A percentile compares a stretch with the other conserved stretches of the same genome.
phyloP scores from a whole-genome alignment of 2,888 invertebrate genomes.

The Pegoplata infirma region DNA sequence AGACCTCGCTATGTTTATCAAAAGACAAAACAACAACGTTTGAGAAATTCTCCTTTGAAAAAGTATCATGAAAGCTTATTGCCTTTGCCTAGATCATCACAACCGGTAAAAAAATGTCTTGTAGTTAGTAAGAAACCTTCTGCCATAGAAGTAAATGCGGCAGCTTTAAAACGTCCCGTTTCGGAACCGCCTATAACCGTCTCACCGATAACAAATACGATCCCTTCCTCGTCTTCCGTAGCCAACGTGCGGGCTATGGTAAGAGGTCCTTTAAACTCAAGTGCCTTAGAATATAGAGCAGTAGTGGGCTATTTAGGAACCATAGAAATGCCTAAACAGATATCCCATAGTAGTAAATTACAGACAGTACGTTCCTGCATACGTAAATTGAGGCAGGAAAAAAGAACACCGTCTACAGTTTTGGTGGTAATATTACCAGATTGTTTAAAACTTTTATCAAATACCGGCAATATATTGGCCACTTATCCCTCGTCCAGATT shows the following conservation, averaged over 20 bases:
- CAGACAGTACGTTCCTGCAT: constrained; percentile 92
- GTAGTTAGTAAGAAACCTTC: constrained; percentile 34
- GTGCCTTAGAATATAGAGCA: constrained; percentile 86
- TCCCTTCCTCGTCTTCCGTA: constrained; percentile 75
- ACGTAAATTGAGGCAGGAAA: constrained; percentile 91
- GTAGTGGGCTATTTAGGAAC: constrained; percentile 97
- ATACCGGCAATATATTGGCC: constrained; percentile 88
- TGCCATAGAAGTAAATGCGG: background rate
- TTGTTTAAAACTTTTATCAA: constrained; percentile 88
- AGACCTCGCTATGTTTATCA: constrained; percentile 78
- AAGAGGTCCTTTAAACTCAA: constrained; percentile 71
- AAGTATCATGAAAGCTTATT: constrained; percentile 65
- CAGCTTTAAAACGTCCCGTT: constrained; percentile 67
- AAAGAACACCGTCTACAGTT: constrained; percentile 90
- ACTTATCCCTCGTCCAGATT: constrained; percentile 92
- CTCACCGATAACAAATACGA: constrained; percentile 65
- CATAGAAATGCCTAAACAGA: constrained; percentile 94
- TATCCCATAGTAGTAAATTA: constrained; percentile 86
- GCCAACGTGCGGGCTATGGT: constrained; percentile 79
- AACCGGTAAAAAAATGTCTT: constrained; percentile 49
- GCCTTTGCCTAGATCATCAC: constrained; percentile 34
- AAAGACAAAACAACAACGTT: constrained; percentile 79
- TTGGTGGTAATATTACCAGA: constrained; percentile 90
- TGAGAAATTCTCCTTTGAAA: constrained; percentile 82
- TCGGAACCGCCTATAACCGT: constrained; percentile 67